Conservation (phyloP, 1,140 invertebrate genomes). For the Brachionus asplanchnoidis region DNA sequence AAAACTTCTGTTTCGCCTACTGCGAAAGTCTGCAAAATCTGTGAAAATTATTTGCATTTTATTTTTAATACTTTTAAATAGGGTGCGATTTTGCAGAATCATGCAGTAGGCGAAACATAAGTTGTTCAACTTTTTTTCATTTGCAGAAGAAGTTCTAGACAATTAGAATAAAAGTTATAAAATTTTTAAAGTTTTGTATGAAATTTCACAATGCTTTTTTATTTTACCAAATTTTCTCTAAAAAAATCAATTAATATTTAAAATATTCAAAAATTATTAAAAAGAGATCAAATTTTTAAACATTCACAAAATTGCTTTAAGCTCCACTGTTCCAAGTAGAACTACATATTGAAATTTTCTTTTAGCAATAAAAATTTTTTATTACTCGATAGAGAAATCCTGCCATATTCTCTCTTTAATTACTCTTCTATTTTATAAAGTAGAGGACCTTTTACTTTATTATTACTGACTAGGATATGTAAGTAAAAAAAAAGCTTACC, state of each 20-base stretch:
- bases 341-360: not conserved
- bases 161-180: too few relatives aligned
- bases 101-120: too few relatives aligned
- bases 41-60: too few relatives aligned
- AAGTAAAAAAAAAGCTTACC: not conserved
- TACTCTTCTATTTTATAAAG: not conserved
- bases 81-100: too few relatives aligned
- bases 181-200: too few relatives aligned
- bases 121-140: too few relatives aligned
- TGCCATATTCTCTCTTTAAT: not conserved
- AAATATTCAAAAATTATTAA: not conserved
- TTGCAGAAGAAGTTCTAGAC: too few relatives aligned
- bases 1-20: not conserved
- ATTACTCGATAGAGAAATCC: not conserved
- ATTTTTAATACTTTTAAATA: too few relatives aligned
- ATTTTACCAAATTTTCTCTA: too few relatives aligned
- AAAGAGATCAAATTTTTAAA: not conserved
- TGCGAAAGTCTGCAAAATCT: too few relatives aligned
- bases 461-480: not conserved
- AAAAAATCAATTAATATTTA: too few relatives aligned
- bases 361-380: not conserved
- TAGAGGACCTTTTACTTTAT: not conserved
- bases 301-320: not conserved
- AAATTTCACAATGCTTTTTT: too few relatives aligned
- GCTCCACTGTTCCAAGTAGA: not conserved